A percentile compares a stretch with the other conserved stretches of the same genome.
Conservation (phyloP, 2,113 vertebrate species). For the Synchiropus splendidus region DNA sequence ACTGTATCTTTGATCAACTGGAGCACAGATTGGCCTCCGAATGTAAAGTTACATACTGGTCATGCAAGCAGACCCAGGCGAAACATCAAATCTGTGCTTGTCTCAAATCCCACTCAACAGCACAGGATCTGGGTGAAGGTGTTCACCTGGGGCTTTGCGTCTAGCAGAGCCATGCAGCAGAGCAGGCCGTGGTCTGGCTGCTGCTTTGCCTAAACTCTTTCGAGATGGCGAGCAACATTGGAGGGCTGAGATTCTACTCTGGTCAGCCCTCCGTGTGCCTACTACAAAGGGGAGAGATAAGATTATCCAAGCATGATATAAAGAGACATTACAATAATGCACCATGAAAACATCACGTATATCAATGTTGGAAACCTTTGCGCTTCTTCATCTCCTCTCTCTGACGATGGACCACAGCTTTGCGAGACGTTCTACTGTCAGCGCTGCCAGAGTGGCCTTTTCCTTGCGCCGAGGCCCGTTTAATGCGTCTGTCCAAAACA, state of each 20-base stretch:
- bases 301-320: slow-evolving; percentile 25
- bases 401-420: slow-evolving; percentile 77
- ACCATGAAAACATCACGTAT: background rate
- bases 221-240: slow-evolving; percentile 88
- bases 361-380: slow-evolving; percentile 91
- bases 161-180: slow-evolving; percentile 87
- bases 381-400: slow-evolving; percentile 92
- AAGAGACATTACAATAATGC: background rate
- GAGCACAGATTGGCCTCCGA: too few species aligned
- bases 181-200: slow-evolving; percentile 88
- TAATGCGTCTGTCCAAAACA: slow-evolving; percentile 79
- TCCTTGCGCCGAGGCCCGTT: slow-evolving; percentile 80
- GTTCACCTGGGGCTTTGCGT: slow-evolving; percentile 94
- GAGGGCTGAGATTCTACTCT: slow-evolving; percentile 89
- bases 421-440: slow-evolving; percentile 83
- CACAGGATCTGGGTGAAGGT: slow-evolving; percentile 51
- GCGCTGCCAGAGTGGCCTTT: slow-evolving; percentile 77
- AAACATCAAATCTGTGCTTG: too few species aligned
- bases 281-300: slow-evolving; percentile 71
- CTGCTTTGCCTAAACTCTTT: slow-evolving; percentile 90
- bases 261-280: slow-evolving; percentile 90
- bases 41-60: too few species aligned
- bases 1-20: too few species aligned
- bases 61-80: too few species aligned
- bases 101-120: slow-evolving; percentile 7